Conservation (phyloP, 2,113 vertebrate species). For the Pelusios castaneus region DNA sequence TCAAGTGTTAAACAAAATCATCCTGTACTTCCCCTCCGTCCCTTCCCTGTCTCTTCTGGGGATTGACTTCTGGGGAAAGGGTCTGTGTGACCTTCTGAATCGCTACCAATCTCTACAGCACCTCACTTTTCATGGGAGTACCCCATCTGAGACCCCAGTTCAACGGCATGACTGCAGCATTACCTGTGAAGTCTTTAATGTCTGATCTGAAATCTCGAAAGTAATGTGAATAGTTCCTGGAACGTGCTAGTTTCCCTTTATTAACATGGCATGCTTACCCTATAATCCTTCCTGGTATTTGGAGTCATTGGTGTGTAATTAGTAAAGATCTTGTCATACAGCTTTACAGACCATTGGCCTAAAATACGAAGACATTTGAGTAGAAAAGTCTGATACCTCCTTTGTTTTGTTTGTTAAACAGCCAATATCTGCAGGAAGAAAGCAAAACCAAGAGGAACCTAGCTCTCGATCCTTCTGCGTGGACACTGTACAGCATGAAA, state of each 20-base stretch:
- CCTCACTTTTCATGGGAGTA: background rate
- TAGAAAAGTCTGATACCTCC: background rate
- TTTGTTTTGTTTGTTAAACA: conserved; percentile 68
- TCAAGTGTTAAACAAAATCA: background rate
- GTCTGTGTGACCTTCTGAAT: background rate
- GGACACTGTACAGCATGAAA: conserved; percentile 85
- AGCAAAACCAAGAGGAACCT: conserved; percentile 84
- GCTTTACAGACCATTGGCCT: background rate
- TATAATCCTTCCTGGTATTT: background rate
- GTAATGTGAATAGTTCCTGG: background rate
- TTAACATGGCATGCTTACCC: background rate
- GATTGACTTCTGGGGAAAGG: background rate
- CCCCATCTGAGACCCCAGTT: background rate
- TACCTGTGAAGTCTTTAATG: background rate
- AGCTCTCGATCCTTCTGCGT: conserved; percentile 84
- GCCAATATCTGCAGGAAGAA: conserved; percentile 90
- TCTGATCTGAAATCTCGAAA: background rate
- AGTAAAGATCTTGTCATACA: background rate
- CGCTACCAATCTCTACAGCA: background rate
- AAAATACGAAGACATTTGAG: background rate
- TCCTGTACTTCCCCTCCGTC: background rate
- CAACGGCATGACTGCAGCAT: background rate
- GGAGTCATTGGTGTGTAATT: background rate
- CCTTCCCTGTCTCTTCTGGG: background rate
- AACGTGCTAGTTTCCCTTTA: background rate